Base-by-base conservation (phyloP, 2,797 vertebrate species). In the Tympanoctomys barrerae region DNA sequence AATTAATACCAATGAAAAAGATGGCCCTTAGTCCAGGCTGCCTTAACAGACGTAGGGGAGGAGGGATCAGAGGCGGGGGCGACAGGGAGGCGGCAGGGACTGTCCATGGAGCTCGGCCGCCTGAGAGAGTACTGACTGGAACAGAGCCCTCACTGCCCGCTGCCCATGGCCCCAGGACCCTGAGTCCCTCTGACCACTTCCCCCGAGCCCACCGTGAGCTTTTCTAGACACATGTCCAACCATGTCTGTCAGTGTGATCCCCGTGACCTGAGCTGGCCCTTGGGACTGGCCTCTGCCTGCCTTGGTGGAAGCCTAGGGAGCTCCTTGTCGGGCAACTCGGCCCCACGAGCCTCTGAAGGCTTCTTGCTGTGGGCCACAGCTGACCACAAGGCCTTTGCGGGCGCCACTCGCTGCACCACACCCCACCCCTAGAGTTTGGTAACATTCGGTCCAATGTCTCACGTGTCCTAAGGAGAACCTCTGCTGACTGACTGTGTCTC, bases 1-100 rank as follows among this genome's bases (percentile, higher is more conserved):
- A 88, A 95, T 94, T 79, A 79, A 94, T 66, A 94, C 78, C 24
- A 92, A 92, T 71, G 61, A 64, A 7, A 80, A 89, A 80, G 84
- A 90, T 70, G 82, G 31, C 95, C 84, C 68, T 95, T 96, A 87
- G 66, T 57, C 42, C 68, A 57, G 36, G 21, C 42, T 88, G 85
- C 71, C n/a, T 73, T 87, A 42, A 54, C 5, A 57, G 81, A 89
- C 36, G n/a, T 0, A 57, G 75, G 64, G 68, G 71, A 81, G 49
- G 71, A 71, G 83, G 87, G 26, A 19, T 79, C n/a, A 13, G 24
- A 64, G 73, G 39, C 12, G 2, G 28, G 26, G 24, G 10, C 26
- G 68, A 3, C 33, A 57, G 42, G 42, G 49, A 90, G 59, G 61
- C 68, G 89, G 19, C 5, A 61, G 33, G 13, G 39, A 82, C 62